These are phyloP conservation scores for Malurus alboscapulatus DNA, from an alignment of 2,113 vertebrate species.

Conservation along the genomic window DNA sequence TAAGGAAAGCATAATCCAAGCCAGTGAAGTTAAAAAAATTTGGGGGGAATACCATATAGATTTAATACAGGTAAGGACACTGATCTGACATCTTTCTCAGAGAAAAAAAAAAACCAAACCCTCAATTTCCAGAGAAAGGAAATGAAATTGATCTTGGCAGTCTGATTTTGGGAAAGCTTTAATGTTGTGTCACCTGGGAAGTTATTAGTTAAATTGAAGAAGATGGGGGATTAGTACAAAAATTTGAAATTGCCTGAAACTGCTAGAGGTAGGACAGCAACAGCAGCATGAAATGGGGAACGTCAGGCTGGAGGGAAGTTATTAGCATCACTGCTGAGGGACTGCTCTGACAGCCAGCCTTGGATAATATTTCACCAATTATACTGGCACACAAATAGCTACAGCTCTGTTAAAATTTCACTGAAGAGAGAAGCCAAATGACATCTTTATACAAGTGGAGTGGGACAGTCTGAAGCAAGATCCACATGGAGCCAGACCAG, in stretches of 20 bases:
- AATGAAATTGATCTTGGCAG: conserved; percentile 21
- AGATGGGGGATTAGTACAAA: conserved; percentile 15
- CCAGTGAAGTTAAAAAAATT: neutral
- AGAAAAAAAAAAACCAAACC: neutral
- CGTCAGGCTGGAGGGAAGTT: neutral
- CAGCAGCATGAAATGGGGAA: neutral
- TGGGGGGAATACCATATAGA: neutral
- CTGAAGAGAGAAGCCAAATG: neutral
- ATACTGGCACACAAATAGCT: neutral
- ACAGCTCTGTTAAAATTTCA: neutral
- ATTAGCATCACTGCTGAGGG: conserved; percentile 1
- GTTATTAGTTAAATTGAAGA: conserved; percentile 47
- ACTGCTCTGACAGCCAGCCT: neutral
- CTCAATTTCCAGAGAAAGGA: neutral
- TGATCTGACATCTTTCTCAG: neutral
- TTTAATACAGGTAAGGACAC: neutral
- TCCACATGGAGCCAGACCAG: accelerated
- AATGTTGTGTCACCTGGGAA: neutral
- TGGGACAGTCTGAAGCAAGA: neutral
- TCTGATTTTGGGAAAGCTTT: conserved; percentile 11
- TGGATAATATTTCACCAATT: conserved; percentile 5
- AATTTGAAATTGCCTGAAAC: conserved; percentile 24
- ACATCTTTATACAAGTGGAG: neutral
- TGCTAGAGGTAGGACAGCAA: conserved; percentile 3
- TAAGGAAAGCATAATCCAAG: conserved; percentile 1